Evolutionary conservation across 1,140 invertebrate genomes (phyloP), one percentile per base, ranked within the genome.

Genomic region (Lutraria rhynchaena): DNA sequence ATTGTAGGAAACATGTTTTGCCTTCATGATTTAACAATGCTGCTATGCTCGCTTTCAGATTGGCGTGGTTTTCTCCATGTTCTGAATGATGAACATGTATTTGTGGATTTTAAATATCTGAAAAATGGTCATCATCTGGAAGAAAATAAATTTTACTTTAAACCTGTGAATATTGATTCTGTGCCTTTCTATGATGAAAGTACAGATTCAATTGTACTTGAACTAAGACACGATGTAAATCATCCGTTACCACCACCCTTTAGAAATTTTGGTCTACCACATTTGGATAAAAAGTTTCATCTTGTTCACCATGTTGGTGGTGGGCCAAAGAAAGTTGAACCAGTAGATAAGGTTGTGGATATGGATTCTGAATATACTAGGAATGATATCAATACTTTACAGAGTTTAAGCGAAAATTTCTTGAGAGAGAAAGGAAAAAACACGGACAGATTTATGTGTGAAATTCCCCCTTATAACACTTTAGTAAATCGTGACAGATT

Each of bases 141-240:
- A 9, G 0, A 41, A 41, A 41, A 17, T 22, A 13, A 31, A 15
- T 74, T 41, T 29, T 37, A 19, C 24, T 57, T 74, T 17, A 74
- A 74, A 27, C n/a, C n/a, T n/a, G n/a, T n/a, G n/a, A 27, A 11
- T 19, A 29, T 71, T 13, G 2, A 17, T 51, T n/a, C 22, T 19
- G 1, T 74, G 29, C 53, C 11, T 60, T 74, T 74, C 24, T 17
- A n/a, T 5, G 46, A 74, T 31, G 37, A 74, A 2, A 37, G 24
- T 22, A 74, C 71, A n/a, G 71, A 74, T 29, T 55, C 51, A 22
- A 53, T 33, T 44, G 55, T 74, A 24, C 19, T 74, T 22, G 71
- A 74, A 35, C 33, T 74, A 19, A n/a, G 3, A 33, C 24, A 27
- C 15, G 33, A 57, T 41, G 37, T 37, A 44, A 37, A 41, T 27